Evolutionary conservation across 2,888 invertebrate species (phyloP), one percentile per base, ranked within the genome.

Genomic region (Dolichomitus sp.): DNA sequence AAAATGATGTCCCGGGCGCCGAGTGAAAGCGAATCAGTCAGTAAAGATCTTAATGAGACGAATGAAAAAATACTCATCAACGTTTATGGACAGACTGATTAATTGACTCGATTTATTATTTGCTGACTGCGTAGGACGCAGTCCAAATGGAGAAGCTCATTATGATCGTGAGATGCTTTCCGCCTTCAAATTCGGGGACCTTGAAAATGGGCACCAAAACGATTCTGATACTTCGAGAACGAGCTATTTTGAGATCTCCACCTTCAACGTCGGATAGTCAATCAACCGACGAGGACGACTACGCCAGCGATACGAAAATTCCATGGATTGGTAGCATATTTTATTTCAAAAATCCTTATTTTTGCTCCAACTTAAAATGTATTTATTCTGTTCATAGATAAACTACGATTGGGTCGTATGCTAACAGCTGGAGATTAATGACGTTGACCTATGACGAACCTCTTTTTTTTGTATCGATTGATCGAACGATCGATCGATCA

Each of bases 121-220:
- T 23, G 7, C 40, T 30, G 76, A 79, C 78, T 63, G 68, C 81
- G 17, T 82, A 84, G 85, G 84, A 86, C 69, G 76, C 80, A 2
- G 69, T 17, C 73, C 54, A 82, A 45, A 70, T 61, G 73, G 80
- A 86, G 1, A 89, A 87, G 72, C 9, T 90, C 11, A 87, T 92
- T 65, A 87, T 88, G 69, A 87, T 93, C 45, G 89, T 89, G n/a
- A 90, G 90, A 83, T 89, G 89, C 78, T 85, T 89, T 4, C 87
- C 90, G n/a, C 80, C 87, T 5, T 83, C 69, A 12, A 48, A 72
- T 19, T 50, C 80, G 9, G 79, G 80, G 7, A 54, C 77, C 42
- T 40, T 91, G 54, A 87, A 86, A 87, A 89, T 91, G 87, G 92
- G 91, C 52, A 89, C 91, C 1, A 91, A 87, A 81, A 93, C 93